Conservation (phyloP, 2,888 invertebrate genomes). For the Ennomos fuscantarius region DNA sequence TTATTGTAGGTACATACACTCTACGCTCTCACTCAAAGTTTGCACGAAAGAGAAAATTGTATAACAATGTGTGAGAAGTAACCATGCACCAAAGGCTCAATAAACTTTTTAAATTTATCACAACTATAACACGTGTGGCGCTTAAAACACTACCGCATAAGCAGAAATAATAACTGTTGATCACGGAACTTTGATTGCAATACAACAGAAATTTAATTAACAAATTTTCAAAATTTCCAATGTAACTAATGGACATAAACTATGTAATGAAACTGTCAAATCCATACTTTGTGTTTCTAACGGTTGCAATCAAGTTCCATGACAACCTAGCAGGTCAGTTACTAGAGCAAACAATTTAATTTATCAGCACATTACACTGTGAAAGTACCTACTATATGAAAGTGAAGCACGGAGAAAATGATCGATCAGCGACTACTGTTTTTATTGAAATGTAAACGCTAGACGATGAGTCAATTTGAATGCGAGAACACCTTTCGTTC, state of each 20-base stretch:
- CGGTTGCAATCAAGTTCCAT: too few relatives aligned
- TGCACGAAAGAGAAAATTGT: not conserved
- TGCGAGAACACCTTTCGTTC: conserved; percentile 48
- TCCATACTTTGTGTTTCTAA: too few relatives aligned
- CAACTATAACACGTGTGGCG: conserved; percentile 47
- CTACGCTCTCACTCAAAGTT: conserved; percentile 22
- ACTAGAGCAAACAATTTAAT: conserved; percentile 55
- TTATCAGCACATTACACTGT: conserved; percentile 56
- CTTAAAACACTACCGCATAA: conserved; percentile 21
- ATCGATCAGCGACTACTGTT: conserved; percentile 60
- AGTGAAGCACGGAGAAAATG: conserved; percentile 58
- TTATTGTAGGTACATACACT: not conserved
- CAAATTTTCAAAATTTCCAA: too few relatives aligned
- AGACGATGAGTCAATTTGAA: conserved; percentile 48
- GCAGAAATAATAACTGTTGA: conserved; percentile 36
- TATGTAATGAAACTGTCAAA: too few relatives aligned
- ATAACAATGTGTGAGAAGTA: conserved; percentile 43
- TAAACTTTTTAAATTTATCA: conserved; percentile 49
- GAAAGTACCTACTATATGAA: conserved; percentile 63
- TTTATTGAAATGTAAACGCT: conserved; percentile 45
- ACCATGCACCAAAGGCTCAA: conserved; percentile 42
- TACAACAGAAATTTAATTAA: too few relatives aligned
- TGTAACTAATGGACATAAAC: too few relatives aligned
- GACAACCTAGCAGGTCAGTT: conserved; percentile 52
- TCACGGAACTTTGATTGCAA: too few relatives aligned